Percentiles rank a stretch among this genome's conserved stretches.
Conservation (phyloP, 2,797 vertebrate genomes). For the Limosa lapponica region DNA sequence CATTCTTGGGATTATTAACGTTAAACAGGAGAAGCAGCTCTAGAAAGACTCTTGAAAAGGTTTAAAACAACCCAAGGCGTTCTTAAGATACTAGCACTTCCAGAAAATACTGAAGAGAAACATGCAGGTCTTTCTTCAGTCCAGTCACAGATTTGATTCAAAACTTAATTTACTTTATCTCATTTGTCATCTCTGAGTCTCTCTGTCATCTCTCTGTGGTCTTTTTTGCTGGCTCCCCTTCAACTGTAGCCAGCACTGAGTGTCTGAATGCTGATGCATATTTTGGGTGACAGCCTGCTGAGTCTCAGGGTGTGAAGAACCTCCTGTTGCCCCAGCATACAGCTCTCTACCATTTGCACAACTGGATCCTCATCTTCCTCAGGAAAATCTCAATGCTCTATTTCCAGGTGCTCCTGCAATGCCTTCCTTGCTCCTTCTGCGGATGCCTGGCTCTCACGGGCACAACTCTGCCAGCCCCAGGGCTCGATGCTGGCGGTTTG, state of each 20-base stretch:
- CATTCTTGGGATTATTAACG: background rate
- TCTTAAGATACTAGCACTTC: background rate
- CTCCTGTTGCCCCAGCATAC: background rate
- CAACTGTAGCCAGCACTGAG: background rate
- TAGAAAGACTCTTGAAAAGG: background rate
- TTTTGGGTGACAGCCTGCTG: background rate
- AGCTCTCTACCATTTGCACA: background rate
- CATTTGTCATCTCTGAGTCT: background rate
- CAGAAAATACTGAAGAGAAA: background rate
- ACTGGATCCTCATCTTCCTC: background rate
- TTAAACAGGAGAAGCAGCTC: background rate
- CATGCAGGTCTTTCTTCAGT: background rate
- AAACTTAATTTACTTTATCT: background rate
- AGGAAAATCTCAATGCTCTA: background rate
- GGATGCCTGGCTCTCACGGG: background rate
- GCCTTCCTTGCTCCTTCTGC: background rate
- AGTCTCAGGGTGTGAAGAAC: background rate
- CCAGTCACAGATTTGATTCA: background rate
- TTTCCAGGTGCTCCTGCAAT: background rate
- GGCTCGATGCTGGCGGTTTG: accelerated
- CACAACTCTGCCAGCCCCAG: background rate
- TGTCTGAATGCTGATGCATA: background rate
- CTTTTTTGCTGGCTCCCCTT: background rate
- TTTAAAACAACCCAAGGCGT: background rate
- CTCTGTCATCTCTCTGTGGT: too few species aligned